Percentiles rank a stretch among this genome's conserved stretches.
Evolutionary conservation across 2,797 vertebrate genomes (phyloP).

Genomic region (Monodelphis domestica): DNA sequence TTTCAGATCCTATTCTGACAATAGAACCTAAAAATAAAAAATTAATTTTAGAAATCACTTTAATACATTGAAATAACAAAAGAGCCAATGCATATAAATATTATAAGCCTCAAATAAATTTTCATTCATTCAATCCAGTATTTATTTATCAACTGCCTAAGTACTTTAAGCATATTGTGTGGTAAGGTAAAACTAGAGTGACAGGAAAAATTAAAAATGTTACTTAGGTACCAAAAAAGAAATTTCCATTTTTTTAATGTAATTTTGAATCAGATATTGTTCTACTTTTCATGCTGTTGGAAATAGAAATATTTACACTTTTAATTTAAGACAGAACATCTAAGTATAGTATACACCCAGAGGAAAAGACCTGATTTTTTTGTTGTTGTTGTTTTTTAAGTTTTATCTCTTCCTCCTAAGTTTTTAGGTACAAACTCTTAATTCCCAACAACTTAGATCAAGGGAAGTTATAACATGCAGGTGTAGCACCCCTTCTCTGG

Average conservation of each 20-base stretch:
- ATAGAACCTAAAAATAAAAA: not conserved
- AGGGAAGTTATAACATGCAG: no score
- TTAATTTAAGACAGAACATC: no score
- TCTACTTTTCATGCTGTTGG: not conserved
- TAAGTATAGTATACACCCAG: no score
- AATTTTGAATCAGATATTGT: constrained; percentile 30
- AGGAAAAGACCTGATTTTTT: no score
- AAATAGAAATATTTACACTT: no score
- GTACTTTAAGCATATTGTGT: not conserved
- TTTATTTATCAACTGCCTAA: not conserved
- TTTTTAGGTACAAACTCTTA: no score
- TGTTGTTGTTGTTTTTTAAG: no score
- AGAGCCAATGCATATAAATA: not conserved
- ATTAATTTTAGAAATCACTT: not conserved
- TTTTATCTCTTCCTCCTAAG: no score
- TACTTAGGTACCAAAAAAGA: not conserved
- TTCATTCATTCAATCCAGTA: not conserved
- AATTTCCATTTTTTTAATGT: not conserved
- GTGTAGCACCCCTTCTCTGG: no score
- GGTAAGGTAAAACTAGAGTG: not conserved
- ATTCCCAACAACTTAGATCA: no score
- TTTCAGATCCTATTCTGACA: not conserved
- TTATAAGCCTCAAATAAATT: not conserved
- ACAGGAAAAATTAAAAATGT: not conserved
- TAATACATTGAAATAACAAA: not conserved